Percentiles rank a stretch among this genome's conserved stretches.
phyloP scores from a whole-genome alignment of 37 sponge, comb jelly and placozoan genomes.

The Spongilla lacustris region DNA sequence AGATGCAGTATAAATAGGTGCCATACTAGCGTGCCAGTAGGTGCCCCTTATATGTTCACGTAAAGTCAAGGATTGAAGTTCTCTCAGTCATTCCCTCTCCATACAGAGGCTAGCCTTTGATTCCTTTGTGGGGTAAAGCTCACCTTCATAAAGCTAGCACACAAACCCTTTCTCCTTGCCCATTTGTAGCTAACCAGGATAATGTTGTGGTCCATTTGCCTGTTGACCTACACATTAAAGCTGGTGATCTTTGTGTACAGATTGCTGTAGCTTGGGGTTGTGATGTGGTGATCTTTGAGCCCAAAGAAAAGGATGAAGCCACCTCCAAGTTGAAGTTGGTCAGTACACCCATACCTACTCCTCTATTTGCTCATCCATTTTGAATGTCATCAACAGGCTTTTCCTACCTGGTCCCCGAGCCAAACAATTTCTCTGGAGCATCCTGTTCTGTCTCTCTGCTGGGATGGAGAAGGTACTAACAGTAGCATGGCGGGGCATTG shows the following conservation, averaged over 20 bases:
- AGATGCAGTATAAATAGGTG: too few relatives aligned
- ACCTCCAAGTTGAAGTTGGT: conserved; percentile 13
- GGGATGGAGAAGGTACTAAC: conserved; percentile 63
- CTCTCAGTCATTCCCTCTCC: too few relatives aligned
- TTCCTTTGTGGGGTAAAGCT: too few relatives aligned
- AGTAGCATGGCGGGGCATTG: too few relatives aligned
- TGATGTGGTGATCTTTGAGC: conserved; percentile 68
- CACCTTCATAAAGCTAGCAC: too few relatives aligned
- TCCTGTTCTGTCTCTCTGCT: conserved; percentile 42
- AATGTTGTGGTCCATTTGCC: background rate
- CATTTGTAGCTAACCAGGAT: too few relatives aligned
- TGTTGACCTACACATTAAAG: too few relatives aligned
- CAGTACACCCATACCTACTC: conserved; percentile 33
- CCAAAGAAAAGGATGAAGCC: conserved; percentile 28
- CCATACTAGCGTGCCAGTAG: too few relatives aligned
- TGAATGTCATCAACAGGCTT: background rate
- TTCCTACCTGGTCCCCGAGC: conserved; percentile 14
- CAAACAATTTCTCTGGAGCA: conserved; percentile 33
- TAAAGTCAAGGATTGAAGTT: too few relatives aligned
- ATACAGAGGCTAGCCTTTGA: too few relatives aligned
- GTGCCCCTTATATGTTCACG: too few relatives aligned
- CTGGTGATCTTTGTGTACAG: conserved; percentile 17
- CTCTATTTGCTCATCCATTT: background rate
- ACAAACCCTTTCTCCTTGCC: too few relatives aligned
- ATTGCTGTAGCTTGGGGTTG: conserved; percentile 74